Conservation (phyloP, 2,888 invertebrate species). For the Brenthis daphne region DNA sequence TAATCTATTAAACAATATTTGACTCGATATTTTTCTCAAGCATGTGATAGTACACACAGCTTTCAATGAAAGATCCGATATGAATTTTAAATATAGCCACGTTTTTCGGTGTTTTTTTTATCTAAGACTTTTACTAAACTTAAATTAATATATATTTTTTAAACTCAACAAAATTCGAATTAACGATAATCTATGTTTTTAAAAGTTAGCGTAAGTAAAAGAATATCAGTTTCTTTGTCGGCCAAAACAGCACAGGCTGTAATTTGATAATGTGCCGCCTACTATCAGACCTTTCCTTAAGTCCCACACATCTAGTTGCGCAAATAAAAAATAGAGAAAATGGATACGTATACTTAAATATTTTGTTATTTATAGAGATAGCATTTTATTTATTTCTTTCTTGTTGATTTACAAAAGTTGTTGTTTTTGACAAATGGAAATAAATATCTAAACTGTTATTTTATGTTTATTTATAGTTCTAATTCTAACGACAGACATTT, state of each 20-base stretch:
- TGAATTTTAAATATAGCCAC: no score
- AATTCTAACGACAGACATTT: no score
- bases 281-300: conserved; percentile 71
- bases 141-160: no score
- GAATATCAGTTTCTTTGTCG: conserved; percentile 69
- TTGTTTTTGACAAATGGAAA: not conserved
- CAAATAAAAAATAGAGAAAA: conserved; percentile 44
- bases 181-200: no score
- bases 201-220: not conserved
- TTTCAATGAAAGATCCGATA: no score
- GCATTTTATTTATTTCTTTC: not conserved
- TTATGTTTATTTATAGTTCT: not conserved
- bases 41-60: no score
- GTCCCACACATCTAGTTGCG: conserved; percentile 70
- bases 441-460: not conserved
- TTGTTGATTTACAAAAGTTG: conserved; percentile 1
- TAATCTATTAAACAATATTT: not conserved
- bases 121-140: not conserved
- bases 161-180: no score
- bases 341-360: conserved; percentile 32
- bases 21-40: not conserved
- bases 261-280: conserved; percentile 82
- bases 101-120: not conserved
- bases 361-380: conserved; percentile 16
- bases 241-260: conserved; percentile 79